Base-by-base conservation (phyloP, 1,140 invertebrate genomes). In the Drosophila ercepeae region DNA sequence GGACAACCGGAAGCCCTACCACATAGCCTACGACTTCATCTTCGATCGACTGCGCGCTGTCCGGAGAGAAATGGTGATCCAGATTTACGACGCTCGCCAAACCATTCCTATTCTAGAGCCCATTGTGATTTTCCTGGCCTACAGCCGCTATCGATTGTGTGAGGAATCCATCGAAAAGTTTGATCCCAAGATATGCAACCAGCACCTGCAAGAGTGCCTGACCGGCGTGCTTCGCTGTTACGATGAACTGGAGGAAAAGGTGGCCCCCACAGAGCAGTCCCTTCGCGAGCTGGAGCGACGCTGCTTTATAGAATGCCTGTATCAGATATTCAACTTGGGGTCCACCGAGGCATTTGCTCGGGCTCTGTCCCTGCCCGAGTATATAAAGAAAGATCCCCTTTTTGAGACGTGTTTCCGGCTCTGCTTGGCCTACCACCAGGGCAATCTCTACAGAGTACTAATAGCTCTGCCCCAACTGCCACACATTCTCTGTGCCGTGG, bases 61-160 rank as follows among this genome's bases (percentile, higher is more conserved):
- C 5, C 92, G 96, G 9, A 95, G 97, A 78, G 96, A 97, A 88
- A 92, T 95, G 54, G 93, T 95, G 1, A 94, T 97, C 39, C 96
- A 97, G 89, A 92, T 93, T 67, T 90, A 94, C 0, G 75, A 92
- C 45, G 90, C 91, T 6, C 6, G 44, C 6, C 75, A 91, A 9
- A 93, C 92, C 19, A 93, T 95, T 16, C 73, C 74, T 1, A 92
- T 96, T 39, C 89, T 96, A 6, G 94, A 96, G 76, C 93, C 93
- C 16, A 95, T 95, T 54, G 92, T 95, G 1, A 91, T 93, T 72
- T 96, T 96, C 88, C 92, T 95, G 88, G 91, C 94, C 36, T 96
- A 94, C 83, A 92, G 95, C 21, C 92, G 92, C 1, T 95, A 95
- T 90, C 93, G 93, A 93, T 94, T 94, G 25, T 92, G 92, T 39